phyloP scores from a whole-genome alignment of 2,888 invertebrate species.

The Drymonia ruficornis region DNA sequence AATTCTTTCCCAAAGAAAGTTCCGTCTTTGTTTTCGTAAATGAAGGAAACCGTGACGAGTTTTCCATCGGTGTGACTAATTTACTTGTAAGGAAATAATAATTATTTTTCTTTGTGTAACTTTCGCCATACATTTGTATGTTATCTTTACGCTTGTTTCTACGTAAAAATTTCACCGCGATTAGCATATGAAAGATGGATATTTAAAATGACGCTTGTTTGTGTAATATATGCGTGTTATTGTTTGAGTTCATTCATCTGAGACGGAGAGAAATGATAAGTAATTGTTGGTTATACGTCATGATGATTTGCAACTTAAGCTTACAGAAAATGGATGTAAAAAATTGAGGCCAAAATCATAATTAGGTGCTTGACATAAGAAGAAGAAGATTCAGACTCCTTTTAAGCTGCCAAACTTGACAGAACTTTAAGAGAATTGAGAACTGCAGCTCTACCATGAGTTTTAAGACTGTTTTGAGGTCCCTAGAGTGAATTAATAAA shows the following conservation, averaged over 20 bases:
- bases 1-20: constrained; percentile 72
- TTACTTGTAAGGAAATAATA: constrained; percentile 64
- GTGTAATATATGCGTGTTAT: constrained; percentile 10
- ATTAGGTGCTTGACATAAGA: too few species aligned
- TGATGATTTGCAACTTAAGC: too few species aligned
- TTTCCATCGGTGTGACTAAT: constrained; percentile 74
- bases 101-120: constrained; percentile 64
- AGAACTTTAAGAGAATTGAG: too few species aligned
- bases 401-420: too few species aligned
- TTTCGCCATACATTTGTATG: constrained; percentile 38
- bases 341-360: too few species aligned
- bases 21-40: constrained; percentile 69
- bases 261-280: background rate
- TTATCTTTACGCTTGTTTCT: constrained; percentile 57
- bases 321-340: too few species aligned
- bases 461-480: too few species aligned
- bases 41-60: constrained; percentile 66
- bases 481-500: too few species aligned
- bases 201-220: constrained; percentile 20
- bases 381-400: too few species aligned
- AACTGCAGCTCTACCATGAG: too few species aligned
- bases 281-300: background rate
- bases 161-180: constrained; percentile 65
- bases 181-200: constrained; percentile 36
- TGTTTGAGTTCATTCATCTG: constrained; percentile 3